These are phyloP conservation scores for Lagenorhynchus albirostris DNA, from an alignment of 2,113 vertebrate genomes.

Conservation along the genomic window DNA sequence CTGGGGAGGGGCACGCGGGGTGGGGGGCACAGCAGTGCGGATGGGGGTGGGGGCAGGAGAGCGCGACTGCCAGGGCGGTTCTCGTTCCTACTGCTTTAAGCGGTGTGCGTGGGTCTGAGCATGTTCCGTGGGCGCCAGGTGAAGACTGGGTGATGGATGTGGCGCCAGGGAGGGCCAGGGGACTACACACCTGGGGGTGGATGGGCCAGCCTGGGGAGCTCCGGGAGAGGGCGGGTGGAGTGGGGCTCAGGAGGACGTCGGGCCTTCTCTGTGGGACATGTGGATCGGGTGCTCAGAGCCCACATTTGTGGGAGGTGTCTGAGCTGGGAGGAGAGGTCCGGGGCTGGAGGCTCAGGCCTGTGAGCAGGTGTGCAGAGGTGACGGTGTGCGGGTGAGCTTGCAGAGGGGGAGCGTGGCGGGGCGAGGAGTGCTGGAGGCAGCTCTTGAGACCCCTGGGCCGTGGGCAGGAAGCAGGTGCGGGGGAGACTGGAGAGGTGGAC, in stretches of 20 bases:
- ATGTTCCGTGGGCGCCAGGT: background rate
- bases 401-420: background rate
- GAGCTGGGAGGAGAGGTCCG: background rate
- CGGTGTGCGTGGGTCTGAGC: background rate
- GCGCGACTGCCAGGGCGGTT: background rate
- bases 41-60: background rate
- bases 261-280: too few species aligned
- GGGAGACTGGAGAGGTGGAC: background rate
- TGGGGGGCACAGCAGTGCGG: background rate
- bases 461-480: background rate
- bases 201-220: background rate
- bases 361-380: background rate
- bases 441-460: background rate
- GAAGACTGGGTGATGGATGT: background rate
- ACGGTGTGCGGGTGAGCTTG: background rate
- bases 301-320: background rate
- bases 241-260: background rate
- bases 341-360: background rate
- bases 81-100: background rate
- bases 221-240: background rate
- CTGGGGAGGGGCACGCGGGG: too few species aligned
- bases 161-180: background rate
- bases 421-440: background rate
- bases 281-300: background rate
- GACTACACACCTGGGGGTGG: background rate